These are phyloP conservation scores for Drosophila sucinea DNA, from an alignment of 1,140 invertebrate species.

Conservation along the genomic window DNA sequence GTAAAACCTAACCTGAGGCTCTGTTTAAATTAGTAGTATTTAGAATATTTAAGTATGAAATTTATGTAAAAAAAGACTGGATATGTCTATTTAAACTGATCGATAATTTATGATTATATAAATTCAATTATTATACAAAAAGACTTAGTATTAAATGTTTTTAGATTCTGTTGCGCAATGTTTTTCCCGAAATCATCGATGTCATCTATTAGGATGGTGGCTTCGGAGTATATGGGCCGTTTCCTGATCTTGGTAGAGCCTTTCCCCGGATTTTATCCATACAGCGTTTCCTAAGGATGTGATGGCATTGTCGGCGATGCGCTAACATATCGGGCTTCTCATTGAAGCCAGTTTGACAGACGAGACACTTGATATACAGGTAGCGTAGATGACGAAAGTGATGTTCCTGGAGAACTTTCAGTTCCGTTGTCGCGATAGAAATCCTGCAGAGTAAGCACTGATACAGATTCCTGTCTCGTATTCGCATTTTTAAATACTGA, in stretches of 20 bases:
- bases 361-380: constrained; percentile 71
- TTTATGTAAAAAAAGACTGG: too few species aligned
- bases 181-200: constrained; percentile 58
- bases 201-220: constrained; percentile 62
- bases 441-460: constrained; percentile 72
- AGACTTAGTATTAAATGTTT: too few species aligned
- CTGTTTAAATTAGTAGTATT: too few species aligned
- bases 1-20: too few species aligned
- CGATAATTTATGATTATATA: too few species aligned
- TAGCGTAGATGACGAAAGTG: constrained; percentile 75
- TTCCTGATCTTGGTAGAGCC: constrained; percentile 17
- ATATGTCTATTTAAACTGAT: too few species aligned
- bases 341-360: constrained; percentile 76
- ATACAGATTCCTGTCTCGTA: constrained; percentile 72
- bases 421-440: constrained; percentile 65
- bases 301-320: constrained; percentile 63
- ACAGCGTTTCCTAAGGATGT: constrained; percentile 41
- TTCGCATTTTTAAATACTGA: constrained; percentile 68
- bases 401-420: constrained; percentile 77
- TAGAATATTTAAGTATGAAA: too few species aligned
- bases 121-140: too few species aligned
- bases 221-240: constrained; percentile 55
- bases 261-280: constrained; percentile 4
- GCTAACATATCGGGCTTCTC: constrained; percentile 76
- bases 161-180: constrained; percentile 25